Evolutionary conservation across 2,797 vertebrate species (phyloP).

Genomic region (Amblyraja radiata): DNA sequence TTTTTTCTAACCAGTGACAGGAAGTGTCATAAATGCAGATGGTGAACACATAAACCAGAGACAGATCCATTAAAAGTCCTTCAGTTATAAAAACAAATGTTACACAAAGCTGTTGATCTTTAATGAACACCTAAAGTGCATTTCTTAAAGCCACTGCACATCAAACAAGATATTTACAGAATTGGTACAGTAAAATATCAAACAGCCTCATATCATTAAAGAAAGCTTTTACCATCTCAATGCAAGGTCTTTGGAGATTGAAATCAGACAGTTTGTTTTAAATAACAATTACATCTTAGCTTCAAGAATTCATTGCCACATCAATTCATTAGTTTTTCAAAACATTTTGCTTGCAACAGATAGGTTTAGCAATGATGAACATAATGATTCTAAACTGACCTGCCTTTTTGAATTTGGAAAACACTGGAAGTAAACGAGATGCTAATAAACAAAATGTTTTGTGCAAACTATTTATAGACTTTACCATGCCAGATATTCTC

Average conservation of each 20-base stretch:
- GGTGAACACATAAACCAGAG: slow-evolving; percentile 54
- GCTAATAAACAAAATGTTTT: not conserved
- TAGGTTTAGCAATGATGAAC: slow-evolving; percentile 14
- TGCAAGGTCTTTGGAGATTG: slow-evolving; percentile 10
- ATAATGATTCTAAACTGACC: not conserved
- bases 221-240: not conserved
- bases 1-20: slow-evolving; percentile 56
- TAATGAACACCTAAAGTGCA: slow-evolving; percentile 45
- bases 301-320: slow-evolving; percentile 8
- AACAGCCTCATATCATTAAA: not conserved
- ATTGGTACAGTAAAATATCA: slow-evolving; percentile 30
- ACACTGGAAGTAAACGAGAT: not conserved
- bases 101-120: slow-evolving; percentile 45
- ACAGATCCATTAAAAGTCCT: slow-evolving; percentile 59
- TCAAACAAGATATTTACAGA: slow-evolving; percentile 37
- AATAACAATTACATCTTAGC: slow-evolving; percentile 18
- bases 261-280: not conserved
- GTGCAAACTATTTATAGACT: not conserved
- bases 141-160: slow-evolving; percentile 40
- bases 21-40: slow-evolving; percentile 57
- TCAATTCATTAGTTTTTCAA: not conserved
- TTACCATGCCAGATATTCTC: not conserved
- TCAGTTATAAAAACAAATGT: slow-evolving; percentile 46
- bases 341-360: not conserved
- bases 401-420: slow-evolving; percentile 2